A percentile compares a stretch with the other conserved stretches of the same genome.
These are phyloP conservation scores for Dicrostonyx torquatus DNA, from an alignment of 2,797 vertebrate genomes.

Conservation along the genomic window DNA sequence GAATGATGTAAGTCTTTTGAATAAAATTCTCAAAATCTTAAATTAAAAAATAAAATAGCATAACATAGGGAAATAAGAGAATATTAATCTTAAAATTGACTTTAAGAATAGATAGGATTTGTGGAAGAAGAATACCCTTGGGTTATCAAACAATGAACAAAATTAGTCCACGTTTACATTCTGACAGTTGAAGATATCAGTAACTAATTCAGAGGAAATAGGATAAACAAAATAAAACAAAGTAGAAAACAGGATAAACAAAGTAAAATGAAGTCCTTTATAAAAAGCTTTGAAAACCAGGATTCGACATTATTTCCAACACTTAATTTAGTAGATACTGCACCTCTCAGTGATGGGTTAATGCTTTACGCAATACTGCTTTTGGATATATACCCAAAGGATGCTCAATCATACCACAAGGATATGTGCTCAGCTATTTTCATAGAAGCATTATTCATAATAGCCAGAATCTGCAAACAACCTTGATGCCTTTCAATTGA, in stretches of 20 bases:
- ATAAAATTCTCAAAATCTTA: not conserved
- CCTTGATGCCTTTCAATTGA: no score
- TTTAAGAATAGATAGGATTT: not conserved
- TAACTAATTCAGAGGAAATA: not conserved
- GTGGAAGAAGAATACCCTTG: not conserved
- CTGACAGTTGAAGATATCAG: not conserved
- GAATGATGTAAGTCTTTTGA: not conserved
- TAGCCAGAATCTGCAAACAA: no score
- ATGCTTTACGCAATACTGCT: no score
- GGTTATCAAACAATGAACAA: not conserved
- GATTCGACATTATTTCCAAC: not conserved
- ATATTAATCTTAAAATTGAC: not conserved
- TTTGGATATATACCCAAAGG: no score
- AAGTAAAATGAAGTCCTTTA: not conserved
- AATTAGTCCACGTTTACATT: not conserved
- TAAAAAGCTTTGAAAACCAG: not conserved
- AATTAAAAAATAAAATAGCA: not conserved
- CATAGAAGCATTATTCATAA: no score
- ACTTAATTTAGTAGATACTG: slow-evolving; percentile 8
- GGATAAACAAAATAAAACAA: not conserved
- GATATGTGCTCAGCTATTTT: no score
- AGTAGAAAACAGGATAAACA: not conserved
- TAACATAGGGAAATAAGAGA: not conserved
- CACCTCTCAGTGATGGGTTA: not conserved
- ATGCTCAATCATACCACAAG: no score